These are phyloP conservation scores for Trachelus tabidus DNA, from an alignment of 2,888 invertebrate genomes.

Conservation along the genomic window DNA sequence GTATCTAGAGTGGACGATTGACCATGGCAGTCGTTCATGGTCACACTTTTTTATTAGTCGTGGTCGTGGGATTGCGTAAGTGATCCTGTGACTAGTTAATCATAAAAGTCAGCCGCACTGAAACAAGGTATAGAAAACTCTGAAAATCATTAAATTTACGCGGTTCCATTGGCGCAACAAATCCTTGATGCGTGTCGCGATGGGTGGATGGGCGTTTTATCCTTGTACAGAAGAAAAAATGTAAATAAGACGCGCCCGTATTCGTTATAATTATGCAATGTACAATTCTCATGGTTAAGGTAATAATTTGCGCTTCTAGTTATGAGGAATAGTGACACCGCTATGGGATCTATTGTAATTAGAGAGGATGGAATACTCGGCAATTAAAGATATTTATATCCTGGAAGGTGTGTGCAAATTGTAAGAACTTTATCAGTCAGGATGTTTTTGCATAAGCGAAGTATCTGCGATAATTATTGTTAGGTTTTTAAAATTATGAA, in stretches of 20 bases:
- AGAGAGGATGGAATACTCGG: neutral
- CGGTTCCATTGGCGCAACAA: neutral
- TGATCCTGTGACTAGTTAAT: neutral
- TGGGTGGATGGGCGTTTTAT: neutral
- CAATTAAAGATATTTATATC: neutral
- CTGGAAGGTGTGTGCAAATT: neutral
- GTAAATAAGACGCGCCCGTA: neutral
- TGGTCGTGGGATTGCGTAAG: constrained; percentile 2
- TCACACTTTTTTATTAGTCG: neutral
- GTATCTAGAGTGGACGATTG: neutral
- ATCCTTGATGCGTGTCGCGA: neutral
- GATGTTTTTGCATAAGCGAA: too few relatives aligned
- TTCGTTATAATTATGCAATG: neutral
- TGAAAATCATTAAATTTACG: neutral
- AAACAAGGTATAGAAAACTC: neutral
- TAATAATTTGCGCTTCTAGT: neutral
- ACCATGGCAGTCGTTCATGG: neutral
- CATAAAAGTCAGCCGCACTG: neutral
- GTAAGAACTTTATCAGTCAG: neutral
- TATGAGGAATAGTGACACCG: neutral
- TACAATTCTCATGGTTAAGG: neutral
- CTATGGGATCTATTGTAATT: neutral
- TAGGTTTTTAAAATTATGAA: neutral
- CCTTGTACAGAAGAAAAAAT: neutral
- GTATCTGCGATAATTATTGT: neutral